Evolutionary conservation across 2,113 vertebrate species (phyloP).

Genomic region (Haemorhous mexicanus): DNA sequence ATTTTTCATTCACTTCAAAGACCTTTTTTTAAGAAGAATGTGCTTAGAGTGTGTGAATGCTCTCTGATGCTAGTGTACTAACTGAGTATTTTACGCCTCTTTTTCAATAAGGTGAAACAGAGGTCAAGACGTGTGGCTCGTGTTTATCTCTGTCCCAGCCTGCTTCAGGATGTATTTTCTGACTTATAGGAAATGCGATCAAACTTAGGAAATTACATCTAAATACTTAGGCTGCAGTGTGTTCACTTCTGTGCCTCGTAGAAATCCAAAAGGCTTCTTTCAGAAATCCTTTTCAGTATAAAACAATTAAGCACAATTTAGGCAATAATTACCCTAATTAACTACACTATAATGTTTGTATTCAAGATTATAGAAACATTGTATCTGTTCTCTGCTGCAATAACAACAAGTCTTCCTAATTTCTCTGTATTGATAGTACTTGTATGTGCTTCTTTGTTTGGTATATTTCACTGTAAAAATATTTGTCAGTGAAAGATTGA

Average conservation of each 20-base stretch:
- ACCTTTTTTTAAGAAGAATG: slow-evolving; percentile 62
- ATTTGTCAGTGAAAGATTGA: slow-evolving; percentile 86
- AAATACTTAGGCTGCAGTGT: slow-evolving; percentile 8
- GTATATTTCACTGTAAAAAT: slow-evolving; percentile 87
- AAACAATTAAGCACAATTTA: slow-evolving; percentile 82
- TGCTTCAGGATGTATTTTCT: slow-evolving; percentile 50
- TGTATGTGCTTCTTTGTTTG: slow-evolving; percentile 78
- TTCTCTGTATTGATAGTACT: slow-evolving; percentile 77
- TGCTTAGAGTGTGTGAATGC: slow-evolving; percentile 30
- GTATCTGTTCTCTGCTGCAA: slow-evolving; percentile 72
- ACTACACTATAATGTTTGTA: slow-evolving; percentile 75
- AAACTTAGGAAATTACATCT: slow-evolving; percentile 66
- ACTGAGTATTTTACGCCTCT: slow-evolving; percentile 70
- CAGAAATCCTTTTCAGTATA: slow-evolving; percentile 70
- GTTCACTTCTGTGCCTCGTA: slow-evolving; percentile 20
- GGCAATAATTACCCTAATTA: slow-evolving; percentile 83
- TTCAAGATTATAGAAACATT: slow-evolving; percentile 71
- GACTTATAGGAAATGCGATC: slow-evolving; percentile 64
- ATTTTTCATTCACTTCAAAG: slow-evolving; percentile 89
- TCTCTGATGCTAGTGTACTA: slow-evolving; percentile 37
- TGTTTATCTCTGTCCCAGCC: slow-evolving; percentile 65
- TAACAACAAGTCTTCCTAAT: slow-evolving; percentile 74
- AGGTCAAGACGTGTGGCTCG: slow-evolving; percentile 70
- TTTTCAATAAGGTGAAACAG: slow-evolving; percentile 81
- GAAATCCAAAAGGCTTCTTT: slow-evolving; percentile 63